phyloP scores from a whole-genome alignment of 2,797 vertebrate species.

The Loris lydekkerianus region DNA sequence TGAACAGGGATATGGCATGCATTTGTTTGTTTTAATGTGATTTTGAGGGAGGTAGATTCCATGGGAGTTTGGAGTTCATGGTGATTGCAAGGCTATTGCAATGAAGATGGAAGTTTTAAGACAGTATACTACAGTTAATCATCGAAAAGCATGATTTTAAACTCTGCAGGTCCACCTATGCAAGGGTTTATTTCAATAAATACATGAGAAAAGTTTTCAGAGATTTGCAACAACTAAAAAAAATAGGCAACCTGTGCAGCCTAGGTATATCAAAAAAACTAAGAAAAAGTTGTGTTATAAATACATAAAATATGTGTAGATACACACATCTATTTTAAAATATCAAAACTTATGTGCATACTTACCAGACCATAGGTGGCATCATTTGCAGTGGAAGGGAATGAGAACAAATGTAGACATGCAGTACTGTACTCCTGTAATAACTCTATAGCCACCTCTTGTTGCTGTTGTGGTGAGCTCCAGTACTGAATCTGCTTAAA shows the following conservation, averaged over 20 bases:
- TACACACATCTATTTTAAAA: not conserved
- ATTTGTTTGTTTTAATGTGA: constrained; percentile 16
- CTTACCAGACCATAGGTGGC: not conserved
- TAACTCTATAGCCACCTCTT: not conserved
- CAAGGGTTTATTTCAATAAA: not conserved
- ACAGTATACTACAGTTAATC: not conserved
- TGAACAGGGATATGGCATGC: not conserved
- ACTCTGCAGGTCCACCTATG: not conserved
- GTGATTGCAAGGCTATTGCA: not conserved
- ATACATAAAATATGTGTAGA: not conserved
- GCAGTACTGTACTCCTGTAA: not conserved
- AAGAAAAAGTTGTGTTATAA: not conserved
- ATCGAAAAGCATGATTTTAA: not conserved
- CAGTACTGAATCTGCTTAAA: not conserved
- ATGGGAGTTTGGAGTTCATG: not conserved
- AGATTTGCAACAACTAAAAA: not conserved
- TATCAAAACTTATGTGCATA: not conserved
- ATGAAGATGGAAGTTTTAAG: constrained; percentile 38
- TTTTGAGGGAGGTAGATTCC: constrained; percentile 34
- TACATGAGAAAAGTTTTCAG: not conserved
- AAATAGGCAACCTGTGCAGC: not conserved
- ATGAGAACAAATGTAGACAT: not conserved
- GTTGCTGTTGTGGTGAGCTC: not conserved
- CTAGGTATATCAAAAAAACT: not conserved
- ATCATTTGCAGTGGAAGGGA: not conserved